phyloP scores from a whole-genome alignment of 2,888 invertebrate genomes.

The Euspilapteryx auroguttella region DNA sequence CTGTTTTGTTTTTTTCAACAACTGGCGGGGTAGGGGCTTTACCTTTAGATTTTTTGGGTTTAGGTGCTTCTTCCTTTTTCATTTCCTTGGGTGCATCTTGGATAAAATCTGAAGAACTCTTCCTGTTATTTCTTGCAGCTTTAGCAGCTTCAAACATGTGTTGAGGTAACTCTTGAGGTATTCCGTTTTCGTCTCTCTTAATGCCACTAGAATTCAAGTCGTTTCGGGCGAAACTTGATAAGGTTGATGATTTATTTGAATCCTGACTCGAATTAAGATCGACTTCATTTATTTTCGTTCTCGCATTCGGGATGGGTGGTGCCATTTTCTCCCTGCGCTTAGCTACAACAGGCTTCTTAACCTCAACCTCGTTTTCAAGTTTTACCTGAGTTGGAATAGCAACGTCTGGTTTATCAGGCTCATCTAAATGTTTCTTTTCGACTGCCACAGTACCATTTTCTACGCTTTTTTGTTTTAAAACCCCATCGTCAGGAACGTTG shows the following conservation, averaged over 20 bases:
- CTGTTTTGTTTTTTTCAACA: constrained; percentile 59
- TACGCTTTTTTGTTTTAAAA: constrained; percentile 39
- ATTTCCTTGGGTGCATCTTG: constrained; percentile 25
- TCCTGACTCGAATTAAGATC: constrained; percentile 26
- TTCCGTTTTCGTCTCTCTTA: constrained; percentile 59
- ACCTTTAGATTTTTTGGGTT: constrained; percentile 50
- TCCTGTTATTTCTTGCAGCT: constrained; percentile 69
- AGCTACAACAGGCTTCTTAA: constrained; percentile 53
- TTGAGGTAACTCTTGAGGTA: constrained; percentile 71
- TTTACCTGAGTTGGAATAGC: constrained; percentile 28
- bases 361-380: constrained; percentile 51
- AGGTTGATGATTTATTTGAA: constrained; percentile 30
- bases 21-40: constrained; percentile 77
- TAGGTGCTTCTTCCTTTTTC: constrained; percentile 7
- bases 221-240: constrained; percentile 34
- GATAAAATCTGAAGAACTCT: constrained; percentile 41
- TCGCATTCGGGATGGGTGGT: constrained; percentile 49
- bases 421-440: constrained; percentile 16
- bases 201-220: constrained; percentile 62
- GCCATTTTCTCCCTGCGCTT: constrained; percentile 52
- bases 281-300: constrained; percentile 36
- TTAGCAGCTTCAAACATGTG: constrained; percentile 74
- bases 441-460: constrained; percentile 31
- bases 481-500: constrained; percentile 53
- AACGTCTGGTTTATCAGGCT: constrained; percentile 36